These are phyloP conservation scores for Cnemophilus loriae DNA, from an alignment of 2,113 vertebrate species.

Conservation along the genomic window DNA sequence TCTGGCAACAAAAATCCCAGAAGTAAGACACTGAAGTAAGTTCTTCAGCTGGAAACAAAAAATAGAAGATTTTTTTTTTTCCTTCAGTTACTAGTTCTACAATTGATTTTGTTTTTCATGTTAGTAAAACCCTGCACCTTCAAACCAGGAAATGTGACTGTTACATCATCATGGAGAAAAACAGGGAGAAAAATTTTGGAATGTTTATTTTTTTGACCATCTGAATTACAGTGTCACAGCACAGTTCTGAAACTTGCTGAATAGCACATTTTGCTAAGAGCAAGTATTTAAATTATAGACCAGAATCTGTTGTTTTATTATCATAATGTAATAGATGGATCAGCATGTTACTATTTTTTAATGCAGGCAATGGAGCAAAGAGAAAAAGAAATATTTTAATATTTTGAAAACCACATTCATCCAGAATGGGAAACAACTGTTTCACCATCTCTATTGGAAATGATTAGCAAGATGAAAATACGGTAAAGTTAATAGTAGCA, in stretches of 20 bases:
- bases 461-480: not conserved
- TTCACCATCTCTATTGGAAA: not conserved
- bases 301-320: conserved; percentile 33
- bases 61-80: not conserved
- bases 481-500: not conserved
- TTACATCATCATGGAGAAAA: not conserved
- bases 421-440: not conserved
- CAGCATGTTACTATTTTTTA: conserved; percentile 18
- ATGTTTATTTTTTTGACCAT: not conserved
- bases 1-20: not conserved
- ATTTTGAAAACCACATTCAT: not conserved
- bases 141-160: not conserved
- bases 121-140: not conserved
- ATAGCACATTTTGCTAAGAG: not conserved
- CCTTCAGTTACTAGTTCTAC: not conserved
- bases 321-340: not conserved
- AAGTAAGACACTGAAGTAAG: not conserved
- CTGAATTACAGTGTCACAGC: not conserved
- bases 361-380: not conserved
- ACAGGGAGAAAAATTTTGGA: not conserved
- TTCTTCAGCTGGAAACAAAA: not conserved
- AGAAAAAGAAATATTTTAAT: not conserved
- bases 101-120: not conserved
- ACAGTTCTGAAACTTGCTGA: not conserved
- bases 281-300: conserved; percentile 30